These are phyloP conservation scores for Palythoa heliodiscus DNA, from an alignment of 92 coral and sea anemone genomes.

Conservation along the genomic window DNA sequence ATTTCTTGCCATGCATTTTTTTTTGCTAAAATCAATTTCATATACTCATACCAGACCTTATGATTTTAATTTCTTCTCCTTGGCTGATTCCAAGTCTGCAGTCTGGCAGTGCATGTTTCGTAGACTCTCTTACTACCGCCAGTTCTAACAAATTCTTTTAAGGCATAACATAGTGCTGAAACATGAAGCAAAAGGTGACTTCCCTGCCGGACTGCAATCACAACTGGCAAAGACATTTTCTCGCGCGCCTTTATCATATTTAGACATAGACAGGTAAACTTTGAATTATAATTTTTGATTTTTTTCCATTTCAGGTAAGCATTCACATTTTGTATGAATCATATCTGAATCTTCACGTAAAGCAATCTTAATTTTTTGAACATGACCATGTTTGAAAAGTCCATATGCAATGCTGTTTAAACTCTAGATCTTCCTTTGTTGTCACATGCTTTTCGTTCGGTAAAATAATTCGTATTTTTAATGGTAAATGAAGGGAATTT, in stretches of 20 bases:
- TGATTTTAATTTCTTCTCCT: background rate
- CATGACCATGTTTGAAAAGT: slow-evolving; percentile 48
- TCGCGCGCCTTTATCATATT: background rate
- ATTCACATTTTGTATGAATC: slow-evolving; percentile 27
- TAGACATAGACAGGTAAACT: slow-evolving; percentile 8
- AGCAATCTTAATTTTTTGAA: slow-evolving; percentile 42
- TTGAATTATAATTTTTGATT: slow-evolving; percentile 44
- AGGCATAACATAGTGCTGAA: slow-evolving; percentile 45
- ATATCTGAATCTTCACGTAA: background rate
- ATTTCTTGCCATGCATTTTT: background rate
- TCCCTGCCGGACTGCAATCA: slow-evolving; percentile 49
- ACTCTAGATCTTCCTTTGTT: background rate
- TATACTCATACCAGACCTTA: background rate
- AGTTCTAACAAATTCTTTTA: slow-evolving; percentile 36
- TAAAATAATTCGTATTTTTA: slow-evolving; percentile 1
- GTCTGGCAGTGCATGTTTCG: slow-evolving; percentile 11
- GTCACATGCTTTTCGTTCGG: background rate
- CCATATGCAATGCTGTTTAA: slow-evolving; percentile 32
- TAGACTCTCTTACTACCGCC: background rate
- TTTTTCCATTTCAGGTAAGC: slow-evolving; percentile 50
- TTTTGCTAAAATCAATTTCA: background rate
- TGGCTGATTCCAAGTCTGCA: slow-evolving; percentile 5
- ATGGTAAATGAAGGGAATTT: slow-evolving; percentile 35
- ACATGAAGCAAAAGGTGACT: slow-evolving; percentile 47
- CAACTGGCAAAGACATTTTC: slow-evolving; percentile 41